Percentiles rank a stretch among this genome's conserved stretches.
Conservation (phyloP, 2,113 vertebrate species). For the Sisor rabdophorus region DNA sequence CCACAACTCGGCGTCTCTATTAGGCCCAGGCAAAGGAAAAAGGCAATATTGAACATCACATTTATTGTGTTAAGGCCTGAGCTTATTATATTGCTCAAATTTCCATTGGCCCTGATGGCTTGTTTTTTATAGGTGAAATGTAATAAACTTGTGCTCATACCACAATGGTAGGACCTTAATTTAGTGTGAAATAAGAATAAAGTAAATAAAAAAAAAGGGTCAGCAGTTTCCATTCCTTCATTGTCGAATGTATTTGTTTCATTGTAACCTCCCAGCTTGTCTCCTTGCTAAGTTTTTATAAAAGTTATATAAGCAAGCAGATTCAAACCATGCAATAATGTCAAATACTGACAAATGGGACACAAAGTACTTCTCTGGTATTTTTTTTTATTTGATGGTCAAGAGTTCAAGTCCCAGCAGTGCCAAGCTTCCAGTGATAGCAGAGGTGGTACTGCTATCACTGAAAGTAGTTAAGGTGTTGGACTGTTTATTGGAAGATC, state of each 20-base stretch:
- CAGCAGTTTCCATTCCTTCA: constrained; percentile 20
- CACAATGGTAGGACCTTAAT: constrained; percentile 26
- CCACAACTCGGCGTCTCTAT: constrained; percentile 5
- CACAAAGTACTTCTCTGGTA: too few species aligned
- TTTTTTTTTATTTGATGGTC: too few species aligned
- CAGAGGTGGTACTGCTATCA: too few species aligned
- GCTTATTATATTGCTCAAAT: constrained; percentile 45
- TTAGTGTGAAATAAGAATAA: constrained; percentile 22
- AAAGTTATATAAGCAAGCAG: background rate
- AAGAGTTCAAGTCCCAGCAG: too few species aligned
- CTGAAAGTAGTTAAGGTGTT: too few species aligned
- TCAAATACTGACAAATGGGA: background rate
- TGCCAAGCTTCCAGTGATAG: too few species aligned
- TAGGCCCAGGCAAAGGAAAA: constrained; percentile 11
- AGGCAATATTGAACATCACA: constrained; percentile 38
- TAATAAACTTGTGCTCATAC: constrained; percentile 43
- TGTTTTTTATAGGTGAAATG: constrained; percentile 34
- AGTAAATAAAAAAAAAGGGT: constrained; percentile 2
- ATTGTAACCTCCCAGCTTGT: background rate
- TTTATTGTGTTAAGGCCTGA: constrained; percentile 39
- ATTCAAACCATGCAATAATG: background rate
- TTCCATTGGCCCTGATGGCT: constrained; percentile 36
- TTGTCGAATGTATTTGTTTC: background rate
- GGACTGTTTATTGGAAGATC: too few species aligned
- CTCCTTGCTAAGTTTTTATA: background rate